Evolutionary conservation across 2,888 invertebrate species (phyloP), one percentile per base, ranked within the genome.

Genomic region (Diloba caeruleocephala): DNA sequence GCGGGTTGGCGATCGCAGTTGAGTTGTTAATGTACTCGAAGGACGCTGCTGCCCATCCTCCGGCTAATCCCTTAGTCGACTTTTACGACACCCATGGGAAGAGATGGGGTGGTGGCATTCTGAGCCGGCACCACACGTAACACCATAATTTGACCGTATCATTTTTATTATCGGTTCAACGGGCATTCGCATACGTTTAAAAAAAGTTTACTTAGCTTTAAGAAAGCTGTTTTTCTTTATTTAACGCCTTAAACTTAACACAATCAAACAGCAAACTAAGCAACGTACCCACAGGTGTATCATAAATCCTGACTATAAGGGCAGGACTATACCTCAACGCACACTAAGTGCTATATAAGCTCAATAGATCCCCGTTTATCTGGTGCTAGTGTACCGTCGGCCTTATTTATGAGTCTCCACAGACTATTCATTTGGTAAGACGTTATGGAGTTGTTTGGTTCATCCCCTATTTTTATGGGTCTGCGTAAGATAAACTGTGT

Each of bases 331-430:
- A 81, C 71, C 59, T 82, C 64, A 78, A 77, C 81, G 79, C 73
- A 74, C 72, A 77, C 81, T 83, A 82, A 87, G 84, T 83, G 85
- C 81, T 87, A 85, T 88, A 88, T 88, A 89, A 88, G 84, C 87
- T 82, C 87, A 84, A 88, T 90, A 87, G 86, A 89, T 88, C 84
- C 84, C 79, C 84, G 84, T 85, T 88, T 89, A 89, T 89, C 89
- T 88, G 82, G 81, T 81, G 79, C 76, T 76, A 79, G 81, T 85
- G 83, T 81, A 77, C 80, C 79, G 71, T 77, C 70, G 77, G 75
- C 82, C 68, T 81, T 88, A 88, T 88, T 88, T 87, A 88, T 84
- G 66, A 74, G 78, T 67, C 87, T 82, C 87, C 69, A 58, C 76
- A 82, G 87, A 84, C 88, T 84, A 87, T 87, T 85, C 86, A 84